Evolutionary conservation across 2,888 invertebrate genomes (phyloP).

Genomic region (Eupithecia tripunctaria): DNA sequence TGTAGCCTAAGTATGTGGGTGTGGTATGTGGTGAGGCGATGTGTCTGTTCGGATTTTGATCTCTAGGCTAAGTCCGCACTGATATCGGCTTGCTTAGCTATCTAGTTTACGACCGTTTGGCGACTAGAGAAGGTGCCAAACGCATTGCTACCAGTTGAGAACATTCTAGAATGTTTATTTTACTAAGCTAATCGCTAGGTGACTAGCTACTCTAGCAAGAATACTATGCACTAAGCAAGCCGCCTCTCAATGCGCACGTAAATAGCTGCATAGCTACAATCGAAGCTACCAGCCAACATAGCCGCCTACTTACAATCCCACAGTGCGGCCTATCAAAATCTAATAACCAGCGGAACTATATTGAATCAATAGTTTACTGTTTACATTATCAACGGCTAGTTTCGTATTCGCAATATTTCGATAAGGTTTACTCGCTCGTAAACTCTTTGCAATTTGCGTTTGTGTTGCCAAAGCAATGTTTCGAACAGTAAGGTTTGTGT

Average conservation of each 20-base stretch:
- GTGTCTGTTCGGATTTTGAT: background rate
- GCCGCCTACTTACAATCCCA: background rate
- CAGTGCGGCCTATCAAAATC: background rate
- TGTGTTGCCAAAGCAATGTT: constrained; percentile 6
- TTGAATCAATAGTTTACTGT: constrained; percentile 67
- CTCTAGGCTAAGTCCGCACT: background rate
- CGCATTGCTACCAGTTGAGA: too few species aligned
- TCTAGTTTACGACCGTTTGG: too few species aligned
- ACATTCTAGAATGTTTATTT: too few species aligned
- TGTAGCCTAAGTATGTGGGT: too few species aligned
- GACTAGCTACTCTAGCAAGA: too few species aligned
- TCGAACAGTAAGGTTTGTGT: background rate
- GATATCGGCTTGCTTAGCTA: too few species aligned
- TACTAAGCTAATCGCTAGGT: too few species aligned
- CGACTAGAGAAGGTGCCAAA: too few species aligned
- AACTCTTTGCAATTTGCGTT: constrained; percentile 6
- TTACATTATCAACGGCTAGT: constrained; percentile 60
- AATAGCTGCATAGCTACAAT: too few species aligned
- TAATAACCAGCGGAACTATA: constrained; percentile 20
- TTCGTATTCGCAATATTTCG: constrained; percentile 19
- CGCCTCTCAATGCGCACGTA: too few species aligned
- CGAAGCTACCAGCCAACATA: background rate
- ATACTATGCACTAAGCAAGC: too few species aligned
- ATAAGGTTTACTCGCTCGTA: constrained; percentile 15
- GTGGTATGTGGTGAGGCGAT: too few species aligned